Evolutionary conservation across 2,888 invertebrate genomes (phyloP), one percentile per base, ranked within the genome.

Genomic region (Mimachlamys varia): DNA sequence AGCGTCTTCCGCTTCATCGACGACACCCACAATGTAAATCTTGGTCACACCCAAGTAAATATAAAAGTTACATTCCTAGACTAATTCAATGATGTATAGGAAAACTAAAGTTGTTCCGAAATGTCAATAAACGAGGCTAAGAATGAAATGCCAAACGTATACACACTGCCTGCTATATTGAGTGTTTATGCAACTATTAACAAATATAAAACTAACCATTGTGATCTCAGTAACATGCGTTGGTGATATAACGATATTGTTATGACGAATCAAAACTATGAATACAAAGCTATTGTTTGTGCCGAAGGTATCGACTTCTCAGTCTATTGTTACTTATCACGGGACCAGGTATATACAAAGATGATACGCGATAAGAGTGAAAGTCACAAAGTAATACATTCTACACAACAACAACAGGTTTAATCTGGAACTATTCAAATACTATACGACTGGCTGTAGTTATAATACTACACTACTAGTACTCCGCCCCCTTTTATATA

Each of bases 221-320:
- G 76, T 76, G 76, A 58, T 76, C 7, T 33, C 76, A 22, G 33
- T 27, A 33, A 0, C 76, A 5, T 33, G 76, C 0, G 5, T 33
- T 22, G 27, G 27, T 33, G 2, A 76, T 76, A 76, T 33, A 4
- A 76, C 33, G 7, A 76, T 33, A 76, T 76, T 76, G 58, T 33
- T 76, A 76, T 76, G 76, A 76, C 76, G 76, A 76, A 76, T 76
- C 33, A 76, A 27, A 76, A 33, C 33, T 76, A 76, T 22, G 76
- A 27, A 12, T 76, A 76, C 19, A 76, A 27, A 76, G 76, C 27
- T 27, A 13, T 27, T 33, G 33, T 76, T 76, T 76, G 22, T 76
- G 27, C 76, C 27, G 27, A 76, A n/a, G n/a, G n/a, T n/a, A 7
- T 17, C 27, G 76, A 76, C 27, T 33, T 33, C 27, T 76, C 5